phyloP scores from a whole-genome alignment of 1,140 invertebrate genomes.

The Lucilia sericata region DNA sequence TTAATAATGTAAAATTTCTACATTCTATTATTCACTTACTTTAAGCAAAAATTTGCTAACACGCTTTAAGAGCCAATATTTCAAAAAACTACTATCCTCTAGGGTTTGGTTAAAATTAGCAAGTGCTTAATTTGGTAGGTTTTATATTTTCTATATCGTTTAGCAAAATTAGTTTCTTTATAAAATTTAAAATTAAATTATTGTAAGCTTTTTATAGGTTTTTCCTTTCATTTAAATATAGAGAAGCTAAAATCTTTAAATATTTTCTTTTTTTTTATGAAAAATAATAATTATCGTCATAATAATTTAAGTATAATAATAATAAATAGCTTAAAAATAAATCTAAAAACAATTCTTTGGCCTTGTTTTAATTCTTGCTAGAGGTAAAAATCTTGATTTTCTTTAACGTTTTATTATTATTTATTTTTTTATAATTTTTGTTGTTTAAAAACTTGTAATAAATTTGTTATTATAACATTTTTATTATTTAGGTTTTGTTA shows the following conservation, averaged over 20 bases:
- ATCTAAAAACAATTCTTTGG: constrained; percentile 24
- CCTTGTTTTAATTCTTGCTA: constrained; percentile 19
- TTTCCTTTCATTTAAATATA: not conserved
- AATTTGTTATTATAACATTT: constrained; percentile 16
- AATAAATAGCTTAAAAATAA: constrained; percentile 25
- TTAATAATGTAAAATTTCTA: not conserved
- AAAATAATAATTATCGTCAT: not conserved
- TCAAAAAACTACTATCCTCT: not conserved
- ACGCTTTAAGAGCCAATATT: no score
- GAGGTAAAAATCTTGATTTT: constrained; percentile 25
- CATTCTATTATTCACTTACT: not conserved
- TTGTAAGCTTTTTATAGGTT: not conserved
- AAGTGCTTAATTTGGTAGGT: not conserved
- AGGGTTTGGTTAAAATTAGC: not conserved
- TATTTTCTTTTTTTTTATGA: not conserved
- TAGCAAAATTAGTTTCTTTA: not conserved
- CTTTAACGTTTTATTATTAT: not conserved
- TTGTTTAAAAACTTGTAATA: constrained; percentile 27
- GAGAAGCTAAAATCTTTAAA: constrained; percentile 1
- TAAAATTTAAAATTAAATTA: not conserved
- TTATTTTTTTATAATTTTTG: not conserved
- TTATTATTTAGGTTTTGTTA: not conserved
- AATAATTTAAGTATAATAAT: not conserved
- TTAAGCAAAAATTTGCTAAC: no score
- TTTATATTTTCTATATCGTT: no score